A percentile compares a stretch with the other conserved stretches of the same genome.
These are phyloP conservation scores for Taenioides sp. DNA, from an alignment of 2,797 vertebrate genomes.

Conservation along the genomic window DNA sequence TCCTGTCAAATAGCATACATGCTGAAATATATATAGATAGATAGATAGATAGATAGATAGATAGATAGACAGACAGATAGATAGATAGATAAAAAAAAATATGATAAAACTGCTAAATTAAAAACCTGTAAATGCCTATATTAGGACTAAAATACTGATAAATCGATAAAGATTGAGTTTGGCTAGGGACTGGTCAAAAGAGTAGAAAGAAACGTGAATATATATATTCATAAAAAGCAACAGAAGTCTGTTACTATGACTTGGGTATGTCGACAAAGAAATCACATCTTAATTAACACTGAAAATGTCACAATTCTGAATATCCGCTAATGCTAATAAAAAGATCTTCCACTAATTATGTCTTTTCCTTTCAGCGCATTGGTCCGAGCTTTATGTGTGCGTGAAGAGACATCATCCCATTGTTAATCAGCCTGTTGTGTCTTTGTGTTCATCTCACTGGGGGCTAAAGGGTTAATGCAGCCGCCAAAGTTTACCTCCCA, in stretches of 20 bases:
- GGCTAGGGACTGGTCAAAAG: too few relatives aligned
- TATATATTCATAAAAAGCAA: not conserved
- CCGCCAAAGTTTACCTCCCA: conserved; percentile 79
- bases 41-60: too few relatives aligned
- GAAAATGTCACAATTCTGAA: conserved; percentile 18
- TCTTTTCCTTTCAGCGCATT: conserved; percentile 57
- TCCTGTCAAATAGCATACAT: not conserved
- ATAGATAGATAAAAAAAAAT: too few relatives aligned
- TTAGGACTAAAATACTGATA: too few relatives aligned
- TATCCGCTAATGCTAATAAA: conserved; percentile 27
- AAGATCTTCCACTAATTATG: conserved; percentile 30
- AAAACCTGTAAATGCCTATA: too few relatives aligned
- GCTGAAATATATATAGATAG: not conserved
- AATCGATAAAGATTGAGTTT: too few relatives aligned
- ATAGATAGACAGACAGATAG: too few relatives aligned
- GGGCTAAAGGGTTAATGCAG: conserved; percentile 80
- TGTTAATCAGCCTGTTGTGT: conserved; percentile 68
- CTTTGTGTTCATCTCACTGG: conserved; percentile 61
- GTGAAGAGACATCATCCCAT: conserved; percentile 54
- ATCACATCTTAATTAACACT: conserved; percentile 13
- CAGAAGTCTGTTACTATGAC: not conserved
- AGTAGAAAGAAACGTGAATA: too few relatives aligned
- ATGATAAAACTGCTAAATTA: too few relatives aligned
- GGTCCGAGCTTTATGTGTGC: conserved; percentile 46
- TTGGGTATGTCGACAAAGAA: not conserved